A percentile compares a stretch with the other conserved stretches of the same genome.
phyloP scores from a whole-genome alignment of 2,888 invertebrate genomes.

The Drosophila prostipennis region DNA sequence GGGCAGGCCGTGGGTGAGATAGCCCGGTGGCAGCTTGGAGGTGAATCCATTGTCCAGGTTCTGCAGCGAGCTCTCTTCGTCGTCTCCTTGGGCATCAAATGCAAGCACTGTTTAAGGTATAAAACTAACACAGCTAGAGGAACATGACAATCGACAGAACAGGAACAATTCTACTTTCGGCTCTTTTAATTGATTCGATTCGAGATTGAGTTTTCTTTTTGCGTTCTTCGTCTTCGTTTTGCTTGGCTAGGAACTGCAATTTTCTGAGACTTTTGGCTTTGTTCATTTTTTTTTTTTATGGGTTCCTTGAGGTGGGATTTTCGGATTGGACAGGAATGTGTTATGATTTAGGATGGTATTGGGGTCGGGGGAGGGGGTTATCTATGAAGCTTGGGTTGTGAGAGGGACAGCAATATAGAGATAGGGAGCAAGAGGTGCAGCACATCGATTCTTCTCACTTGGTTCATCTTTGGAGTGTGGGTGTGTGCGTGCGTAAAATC shows the following conservation, averaged over 20 bases:
- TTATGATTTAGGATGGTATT: constrained; percentile 9
- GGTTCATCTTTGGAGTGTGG: constrained; percentile 18
- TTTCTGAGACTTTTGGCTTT: constrained; percentile 41
- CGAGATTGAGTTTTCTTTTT: constrained; percentile 8
- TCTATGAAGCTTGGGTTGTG: constrained; percentile 6
- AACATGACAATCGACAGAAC: constrained; percentile 85
- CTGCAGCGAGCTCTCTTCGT: constrained; percentile 93
- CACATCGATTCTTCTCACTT: constrained; percentile 2
- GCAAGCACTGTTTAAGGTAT: constrained; percentile 95
- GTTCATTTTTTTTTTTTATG: constrained; percentile 7
- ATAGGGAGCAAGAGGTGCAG: constrained; percentile 5
- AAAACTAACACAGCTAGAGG: constrained; percentile 85
- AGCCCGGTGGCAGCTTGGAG: constrained; percentile 95
- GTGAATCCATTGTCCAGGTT: constrained; percentile 91
- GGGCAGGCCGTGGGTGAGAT: constrained; percentile 96
- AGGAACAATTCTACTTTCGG: constrained; percentile 84
- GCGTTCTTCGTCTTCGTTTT: constrained; percentile 29
- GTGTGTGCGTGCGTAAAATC: constrained; percentile 28
- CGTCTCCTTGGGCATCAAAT: constrained; percentile 99
- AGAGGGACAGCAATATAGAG: constrained; percentile 19
- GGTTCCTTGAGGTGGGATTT: constrained; percentile 26
- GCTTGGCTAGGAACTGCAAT: constrained; percentile 29
- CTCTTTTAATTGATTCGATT: constrained; percentile 46
- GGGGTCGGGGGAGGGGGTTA: not conserved
- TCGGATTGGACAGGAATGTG: not conserved